Evolutionary conservation across 1,140 invertebrate species (phyloP).

Genomic region (Forficula auricularia): DNA sequence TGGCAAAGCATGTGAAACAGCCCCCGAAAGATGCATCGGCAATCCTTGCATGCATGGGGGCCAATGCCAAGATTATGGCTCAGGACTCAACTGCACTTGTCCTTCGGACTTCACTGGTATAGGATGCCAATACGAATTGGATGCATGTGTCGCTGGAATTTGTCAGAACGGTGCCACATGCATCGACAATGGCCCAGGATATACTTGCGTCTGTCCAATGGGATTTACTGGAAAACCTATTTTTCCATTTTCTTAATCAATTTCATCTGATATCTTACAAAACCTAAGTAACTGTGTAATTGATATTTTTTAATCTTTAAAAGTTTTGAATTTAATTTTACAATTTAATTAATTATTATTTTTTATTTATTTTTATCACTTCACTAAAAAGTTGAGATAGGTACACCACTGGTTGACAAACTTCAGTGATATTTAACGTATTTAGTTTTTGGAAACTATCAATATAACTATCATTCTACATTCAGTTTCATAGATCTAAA

Average conservation of each 20-base stretch:
- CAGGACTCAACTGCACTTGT: slow-evolving; percentile 84
- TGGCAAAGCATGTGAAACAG: slow-evolving; percentile 86
- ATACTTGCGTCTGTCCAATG: slow-evolving; percentile 67
- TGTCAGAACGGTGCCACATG: slow-evolving; percentile 89
- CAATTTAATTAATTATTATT: not conserved
- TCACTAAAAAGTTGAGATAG: too few relatives aligned
- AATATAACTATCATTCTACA: too few relatives aligned
- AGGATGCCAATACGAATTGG: slow-evolving; percentile 85
- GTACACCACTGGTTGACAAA: too few relatives aligned
- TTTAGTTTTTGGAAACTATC: too few relatives aligned
- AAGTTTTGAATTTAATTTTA: too few relatives aligned
- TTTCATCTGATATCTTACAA: too few relatives aligned
- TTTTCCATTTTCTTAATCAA: too few relatives aligned
- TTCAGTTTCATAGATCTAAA: too few relatives aligned
- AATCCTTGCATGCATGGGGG: slow-evolving; percentile 92
- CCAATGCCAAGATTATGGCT: slow-evolving; percentile 84
- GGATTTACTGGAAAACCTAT: slow-evolving; percentile 47
- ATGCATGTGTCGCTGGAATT: slow-evolving; percentile 68
- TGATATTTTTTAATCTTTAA: not conserved
- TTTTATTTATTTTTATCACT: not conserved
- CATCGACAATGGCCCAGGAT: slow-evolving; percentile 63
- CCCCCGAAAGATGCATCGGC: slow-evolving; percentile 86
- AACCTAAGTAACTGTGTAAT: too few relatives aligned
- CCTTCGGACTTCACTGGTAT: slow-evolving; percentile 67
- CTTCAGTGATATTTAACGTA: too few relatives aligned